Conservation (phyloP, 2,888 invertebrate genomes). For the Malacosoma neustria region DNA sequence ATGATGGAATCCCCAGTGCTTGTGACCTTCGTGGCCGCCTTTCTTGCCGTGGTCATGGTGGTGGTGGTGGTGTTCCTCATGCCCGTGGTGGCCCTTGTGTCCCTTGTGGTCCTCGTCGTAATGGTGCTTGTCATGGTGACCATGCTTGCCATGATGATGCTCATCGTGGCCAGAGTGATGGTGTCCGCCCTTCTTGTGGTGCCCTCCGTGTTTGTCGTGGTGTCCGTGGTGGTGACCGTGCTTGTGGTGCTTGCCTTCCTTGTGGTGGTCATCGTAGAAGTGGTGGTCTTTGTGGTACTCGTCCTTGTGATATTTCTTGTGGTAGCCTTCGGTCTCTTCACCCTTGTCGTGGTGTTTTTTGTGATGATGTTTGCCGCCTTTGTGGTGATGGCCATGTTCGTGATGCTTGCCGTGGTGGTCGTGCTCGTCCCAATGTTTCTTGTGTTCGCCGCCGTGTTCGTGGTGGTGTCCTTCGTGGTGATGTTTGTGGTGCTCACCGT, state of each 20-base stretch:
- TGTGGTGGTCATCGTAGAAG: conserved; percentile 91
- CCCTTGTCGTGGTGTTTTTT: conserved; percentile 91
- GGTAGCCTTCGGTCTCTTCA: conserved; percentile 87
- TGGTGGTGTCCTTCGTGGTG: conserved; percentile 84
- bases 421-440: conserved; percentile 84
- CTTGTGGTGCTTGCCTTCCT: conserved; percentile 88
- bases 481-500: conserved; percentile 84
- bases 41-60: conserved; percentile 87
- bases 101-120: conserved; percentile 88
- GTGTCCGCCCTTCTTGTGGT: conserved; percentile 87
- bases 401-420: conserved; percentile 85
- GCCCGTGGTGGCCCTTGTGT: conserved; percentile 84
- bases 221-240: conserved; percentile 86
- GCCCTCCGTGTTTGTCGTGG: conserved; percentile 84
- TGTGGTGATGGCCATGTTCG: conserved; percentile 84
- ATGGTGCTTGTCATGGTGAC: conserved; percentile 88
- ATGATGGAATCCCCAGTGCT: conserved; percentile 82
- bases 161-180: conserved; percentile 86
- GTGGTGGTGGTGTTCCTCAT: conserved; percentile 83
- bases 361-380: conserved; percentile 85
- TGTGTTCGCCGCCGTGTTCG: conserved; percentile 86
- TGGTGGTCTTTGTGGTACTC: conserved; percentile 91
- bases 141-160: conserved; percentile 85
- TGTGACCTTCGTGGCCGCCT: conserved; percentile 82
- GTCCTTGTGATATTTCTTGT: conserved; percentile 90